Evolutionary conservation across 2,888 invertebrate genomes (phyloP).

Genomic region (Lithophane ornitopus): DNA sequence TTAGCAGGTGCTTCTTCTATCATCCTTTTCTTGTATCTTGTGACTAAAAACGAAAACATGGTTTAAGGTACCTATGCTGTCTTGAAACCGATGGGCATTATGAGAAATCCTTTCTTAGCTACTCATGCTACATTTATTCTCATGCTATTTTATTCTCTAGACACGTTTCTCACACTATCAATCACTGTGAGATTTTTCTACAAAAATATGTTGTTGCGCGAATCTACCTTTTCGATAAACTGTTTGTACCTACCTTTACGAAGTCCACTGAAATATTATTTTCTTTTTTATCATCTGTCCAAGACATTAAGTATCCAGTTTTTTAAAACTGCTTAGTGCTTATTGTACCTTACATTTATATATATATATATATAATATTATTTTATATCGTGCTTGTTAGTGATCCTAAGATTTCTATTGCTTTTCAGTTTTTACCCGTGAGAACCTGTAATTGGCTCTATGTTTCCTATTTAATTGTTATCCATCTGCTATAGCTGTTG

Average conservation of each 20-base stretch:
- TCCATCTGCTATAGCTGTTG: no score
- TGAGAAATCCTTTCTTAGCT: slow-evolving; percentile 30
- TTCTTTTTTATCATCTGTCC: background rate
- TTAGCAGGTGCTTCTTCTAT: background rate
- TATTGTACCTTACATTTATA: no score
- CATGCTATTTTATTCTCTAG: slow-evolving; percentile 8
- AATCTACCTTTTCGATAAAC: slow-evolving; percentile 2
- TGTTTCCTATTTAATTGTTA: no score
- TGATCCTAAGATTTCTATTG: no score
- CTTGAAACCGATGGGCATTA: slow-evolving; percentile 7
- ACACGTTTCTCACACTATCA: slow-evolving; percentile 36
- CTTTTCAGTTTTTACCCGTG: no score
- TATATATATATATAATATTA: no score
- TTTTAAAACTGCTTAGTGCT: no score
- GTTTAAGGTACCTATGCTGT: background rate
- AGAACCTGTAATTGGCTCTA: no score
- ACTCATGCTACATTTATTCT: background rate
- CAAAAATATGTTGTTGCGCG: slow-evolving; percentile 14
- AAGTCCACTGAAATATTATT: background rate
- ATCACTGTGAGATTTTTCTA: slow-evolving; percentile 27
- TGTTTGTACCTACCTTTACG: background rate
- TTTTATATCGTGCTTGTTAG: no score
- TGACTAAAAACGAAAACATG: slow-evolving; percentile 3
- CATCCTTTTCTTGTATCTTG: background rate
- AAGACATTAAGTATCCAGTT: background rate